Evolutionary conservation across 2,113 vertebrate species (phyloP).

Genomic region (Heliornis fulica): DNA sequence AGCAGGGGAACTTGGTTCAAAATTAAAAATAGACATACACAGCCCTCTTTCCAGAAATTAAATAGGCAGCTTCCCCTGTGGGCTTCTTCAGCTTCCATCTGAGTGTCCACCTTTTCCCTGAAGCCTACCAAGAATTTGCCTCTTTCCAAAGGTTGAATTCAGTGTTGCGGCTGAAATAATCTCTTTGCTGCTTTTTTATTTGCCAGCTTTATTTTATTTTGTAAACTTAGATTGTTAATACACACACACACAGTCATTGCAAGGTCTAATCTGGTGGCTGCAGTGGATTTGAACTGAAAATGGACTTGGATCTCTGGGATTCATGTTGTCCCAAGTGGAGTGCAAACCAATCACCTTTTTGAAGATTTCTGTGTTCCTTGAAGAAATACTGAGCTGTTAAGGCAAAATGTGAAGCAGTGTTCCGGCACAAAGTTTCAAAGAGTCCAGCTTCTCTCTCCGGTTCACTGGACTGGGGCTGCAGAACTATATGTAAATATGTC

Average conservation of each 20-base stretch:
- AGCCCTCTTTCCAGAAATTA: slow-evolving; percentile 36
- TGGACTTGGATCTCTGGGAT: not conserved
- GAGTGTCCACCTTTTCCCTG: slow-evolving; percentile 23
- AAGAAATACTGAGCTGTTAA: not conserved
- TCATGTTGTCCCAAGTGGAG: not conserved
- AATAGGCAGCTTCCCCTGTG: slow-evolving; percentile 31
- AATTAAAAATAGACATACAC: slow-evolving; percentile 25
- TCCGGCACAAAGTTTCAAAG: not conserved
- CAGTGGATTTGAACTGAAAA: not conserved
- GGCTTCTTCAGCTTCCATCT: not conserved
- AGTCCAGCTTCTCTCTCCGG: not conserved
- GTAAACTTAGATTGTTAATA: not conserved
- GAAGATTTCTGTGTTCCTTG: not conserved
- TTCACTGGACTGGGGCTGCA: not conserved
- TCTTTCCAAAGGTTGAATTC: not conserved
- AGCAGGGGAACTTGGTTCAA: not conserved
- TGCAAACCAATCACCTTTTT: not conserved
- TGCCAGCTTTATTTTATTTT: not conserved
- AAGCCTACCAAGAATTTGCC: not conserved
- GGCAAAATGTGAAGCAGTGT: rapidly evolving
- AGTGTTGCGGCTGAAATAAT: not conserved
- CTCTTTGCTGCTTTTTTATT: not conserved
- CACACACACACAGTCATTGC: no score
- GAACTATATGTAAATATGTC: not conserved
- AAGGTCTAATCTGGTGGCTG: not conserved